Conservation (phyloP, 2,113 vertebrate genomes). For the Pithys albifrons region DNA sequence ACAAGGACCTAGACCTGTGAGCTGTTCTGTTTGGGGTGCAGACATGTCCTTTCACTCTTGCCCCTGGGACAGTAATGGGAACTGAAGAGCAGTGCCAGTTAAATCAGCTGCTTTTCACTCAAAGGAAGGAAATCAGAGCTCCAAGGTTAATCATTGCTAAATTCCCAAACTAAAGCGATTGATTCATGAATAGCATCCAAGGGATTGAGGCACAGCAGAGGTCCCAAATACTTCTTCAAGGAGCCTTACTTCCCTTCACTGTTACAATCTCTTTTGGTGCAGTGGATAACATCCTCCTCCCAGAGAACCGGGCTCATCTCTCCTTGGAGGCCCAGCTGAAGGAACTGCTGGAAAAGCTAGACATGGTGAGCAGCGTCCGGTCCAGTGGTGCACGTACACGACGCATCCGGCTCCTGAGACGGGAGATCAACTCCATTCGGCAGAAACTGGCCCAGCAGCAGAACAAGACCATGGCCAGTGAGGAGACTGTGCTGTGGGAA, state of each 20-base stretch:
- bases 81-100: neutral
- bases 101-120: neutral
- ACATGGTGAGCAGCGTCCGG: slow-evolving; percentile 89
- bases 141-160: neutral
- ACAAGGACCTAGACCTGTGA: neutral
- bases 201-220: neutral
- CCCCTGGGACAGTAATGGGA: neutral
- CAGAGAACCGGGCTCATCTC: slow-evolving; percentile 93
- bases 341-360: slow-evolving; percentile 94
- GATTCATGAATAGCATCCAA: neutral
- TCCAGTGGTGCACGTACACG: slow-evolving; percentile 90
- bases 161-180: neutral
- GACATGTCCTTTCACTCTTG: neutral
- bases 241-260: neutral
- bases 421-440: slow-evolving; percentile 90
- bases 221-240: neutral
- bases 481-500: slow-evolving; percentile 71
- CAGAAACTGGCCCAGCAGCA: slow-evolving; percentile 84
- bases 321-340: slow-evolving; percentile 90
- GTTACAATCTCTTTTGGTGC: slow-evolving; percentile 37
- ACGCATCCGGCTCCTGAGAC: slow-evolving; percentile 87
- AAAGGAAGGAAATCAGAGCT: neutral
- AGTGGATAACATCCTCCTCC: slow-evolving; percentile 94
- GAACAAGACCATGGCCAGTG: slow-evolving; percentile 76
- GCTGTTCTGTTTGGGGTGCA: neutral